Conservation (phyloP, 1,140 invertebrate species). For the Heliconius melpomene region DNA sequence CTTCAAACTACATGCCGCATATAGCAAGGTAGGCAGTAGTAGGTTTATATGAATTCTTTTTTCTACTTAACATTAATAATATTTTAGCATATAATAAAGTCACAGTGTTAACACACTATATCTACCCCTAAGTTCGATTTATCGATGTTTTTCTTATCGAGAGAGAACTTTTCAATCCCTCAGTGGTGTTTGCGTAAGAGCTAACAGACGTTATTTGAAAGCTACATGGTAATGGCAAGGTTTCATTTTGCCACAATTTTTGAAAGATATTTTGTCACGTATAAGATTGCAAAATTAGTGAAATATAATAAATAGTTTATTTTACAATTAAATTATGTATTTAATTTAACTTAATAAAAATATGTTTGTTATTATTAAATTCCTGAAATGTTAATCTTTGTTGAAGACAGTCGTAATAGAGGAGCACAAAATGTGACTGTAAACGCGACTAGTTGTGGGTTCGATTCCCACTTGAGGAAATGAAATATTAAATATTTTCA, state of each 20-base stretch:
- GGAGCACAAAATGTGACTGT: no score
- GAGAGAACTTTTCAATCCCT: constrained; percentile 66
- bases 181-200: constrained; percentile 63
- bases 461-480: no score
- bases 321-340: background rate
- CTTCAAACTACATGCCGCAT: no score
- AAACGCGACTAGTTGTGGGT: no score
- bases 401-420: no score
- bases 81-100: constrained; percentile 27
- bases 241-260: background rate
- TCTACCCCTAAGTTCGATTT: constrained; percentile 66
- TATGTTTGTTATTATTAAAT: no score
- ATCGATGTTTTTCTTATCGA: constrained; percentile 70
- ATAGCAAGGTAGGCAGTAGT: no score
- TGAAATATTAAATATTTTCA: no score
- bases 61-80: background rate
- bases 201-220: constrained; percentile 51
- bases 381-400: no score
- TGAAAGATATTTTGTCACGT: background rate
- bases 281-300: background rate
- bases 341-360: no score
- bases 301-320: background rate
- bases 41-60: no score
- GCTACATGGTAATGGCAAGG: background rate
- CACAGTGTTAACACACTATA: constrained; percentile 7